A percentile compares a stretch with the other conserved stretches of the same genome.
Evolutionary conservation across 2,113 vertebrate genomes (phyloP).

Genomic region (Nothocercus nigrocapillus): DNA sequence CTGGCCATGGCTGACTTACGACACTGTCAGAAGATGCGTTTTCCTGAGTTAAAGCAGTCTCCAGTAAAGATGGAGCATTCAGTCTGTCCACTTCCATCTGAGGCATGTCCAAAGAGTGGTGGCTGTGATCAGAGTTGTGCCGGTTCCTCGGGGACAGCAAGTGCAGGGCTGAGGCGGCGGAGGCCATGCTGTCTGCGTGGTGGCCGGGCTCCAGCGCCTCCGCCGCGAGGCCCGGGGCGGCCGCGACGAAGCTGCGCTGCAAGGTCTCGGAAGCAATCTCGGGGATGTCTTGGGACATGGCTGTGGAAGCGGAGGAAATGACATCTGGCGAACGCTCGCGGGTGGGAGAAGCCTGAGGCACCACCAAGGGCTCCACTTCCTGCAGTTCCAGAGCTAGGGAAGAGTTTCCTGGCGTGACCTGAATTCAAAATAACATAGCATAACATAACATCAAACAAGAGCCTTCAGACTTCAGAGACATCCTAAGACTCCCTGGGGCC

Average conservation of each 20-base stretch:
- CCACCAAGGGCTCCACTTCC: conserved; percentile 87
- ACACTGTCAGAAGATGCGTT: conserved; percentile 77
- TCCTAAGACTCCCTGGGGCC: background rate
- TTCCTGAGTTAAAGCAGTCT: conserved; percentile 89
- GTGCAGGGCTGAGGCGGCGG: conserved; percentile 91
- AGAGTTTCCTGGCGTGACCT: conserved; percentile 78
- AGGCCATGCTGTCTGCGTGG: conserved; percentile 92
- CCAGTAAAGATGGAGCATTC: conserved; percentile 86
- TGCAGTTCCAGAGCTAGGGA: conserved; percentile 84
- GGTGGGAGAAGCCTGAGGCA: conserved; percentile 90
- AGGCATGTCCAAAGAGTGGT: conserved; percentile 84
- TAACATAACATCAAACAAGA: background rate
- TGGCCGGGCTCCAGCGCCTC: conserved; percentile 78
- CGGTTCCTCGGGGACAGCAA: conserved; percentile 85
- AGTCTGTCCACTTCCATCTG: conserved; percentile 85
- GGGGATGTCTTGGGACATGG: conserved; percentile 94
- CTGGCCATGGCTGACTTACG: conserved; percentile 90
- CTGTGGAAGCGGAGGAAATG: conserved; percentile 97
- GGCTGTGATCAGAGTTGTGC: conserved; percentile 78
- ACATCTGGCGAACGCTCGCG: conserved; percentile 95
- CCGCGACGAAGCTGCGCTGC: conserved; percentile 78
- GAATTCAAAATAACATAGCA: background rate
- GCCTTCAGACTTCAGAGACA: background rate
- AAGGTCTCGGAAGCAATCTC: conserved; percentile 95
- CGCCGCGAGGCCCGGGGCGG: conserved; percentile 45